These are phyloP conservation scores for Nomada hirtipes DNA, from an alignment of 2,888 invertebrate genomes.

Conservation along the genomic window DNA sequence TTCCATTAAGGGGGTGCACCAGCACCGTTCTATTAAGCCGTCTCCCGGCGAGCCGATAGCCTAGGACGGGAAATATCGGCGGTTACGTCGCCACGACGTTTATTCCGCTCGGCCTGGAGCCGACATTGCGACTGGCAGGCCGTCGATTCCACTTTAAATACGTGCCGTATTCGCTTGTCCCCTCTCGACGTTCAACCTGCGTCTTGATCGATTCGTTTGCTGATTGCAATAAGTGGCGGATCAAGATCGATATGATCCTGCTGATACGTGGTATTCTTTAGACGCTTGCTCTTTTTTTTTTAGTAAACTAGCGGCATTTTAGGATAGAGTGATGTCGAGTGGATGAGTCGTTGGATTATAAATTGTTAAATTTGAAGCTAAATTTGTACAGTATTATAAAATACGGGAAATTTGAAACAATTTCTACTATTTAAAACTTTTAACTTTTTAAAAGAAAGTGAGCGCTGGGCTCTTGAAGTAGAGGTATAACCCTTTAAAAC, in stretches of 20 bases:
- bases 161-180: slow-evolving; percentile 14
- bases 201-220: slow-evolving; percentile 26
- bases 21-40: slow-evolving; percentile 71
- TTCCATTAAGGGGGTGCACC: slow-evolving; percentile 68
- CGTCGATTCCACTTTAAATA: slow-evolving; percentile 73
- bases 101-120: slow-evolving; percentile 64
- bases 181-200: background rate
- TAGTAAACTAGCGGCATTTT: too few relatives aligned
- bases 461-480: too few relatives aligned
- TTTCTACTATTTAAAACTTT: too few relatives aligned
- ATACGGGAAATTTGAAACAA: too few relatives aligned
- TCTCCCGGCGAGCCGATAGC: slow-evolving; percentile 70
- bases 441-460: too few relatives aligned
- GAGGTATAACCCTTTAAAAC: too few relatives aligned
- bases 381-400: too few relatives aligned
- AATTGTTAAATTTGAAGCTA: too few relatives aligned
- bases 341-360: too few relatives aligned
- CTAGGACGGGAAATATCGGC: slow-evolving; percentile 74
- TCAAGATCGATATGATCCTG: background rate
- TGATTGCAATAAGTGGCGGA: slow-evolving; percentile 1
- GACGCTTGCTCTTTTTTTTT: too few relatives aligned
- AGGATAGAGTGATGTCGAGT: too few relatives aligned
- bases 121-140: slow-evolving; percentile 72
- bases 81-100: slow-evolving; percentile 65
- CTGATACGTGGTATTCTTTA: too few relatives aligned